These are phyloP conservation scores for Stegodyphus mimosarum DNA, from an alignment of 1,140 invertebrate species.

Conservation along the genomic window DNA sequence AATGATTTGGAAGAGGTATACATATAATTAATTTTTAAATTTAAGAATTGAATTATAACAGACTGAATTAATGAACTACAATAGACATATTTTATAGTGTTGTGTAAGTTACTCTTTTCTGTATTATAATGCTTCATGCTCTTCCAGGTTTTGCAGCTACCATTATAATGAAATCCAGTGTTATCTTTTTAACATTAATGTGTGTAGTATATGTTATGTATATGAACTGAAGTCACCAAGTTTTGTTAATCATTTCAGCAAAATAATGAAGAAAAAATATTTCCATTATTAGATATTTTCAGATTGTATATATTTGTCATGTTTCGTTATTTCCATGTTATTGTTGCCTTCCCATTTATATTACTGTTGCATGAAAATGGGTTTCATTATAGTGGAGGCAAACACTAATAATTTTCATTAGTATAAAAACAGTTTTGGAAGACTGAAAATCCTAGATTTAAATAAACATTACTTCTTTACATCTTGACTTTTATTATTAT, in stretches of 20 bases:
- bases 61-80: no score
- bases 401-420: slow-evolving; percentile 34
- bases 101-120: background rate
- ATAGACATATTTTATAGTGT: no score
- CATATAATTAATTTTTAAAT: no score
- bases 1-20: no score
- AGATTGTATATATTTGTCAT: slow-evolving; percentile 51
- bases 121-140: background rate
- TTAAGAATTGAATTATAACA: no score
- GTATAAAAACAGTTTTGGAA: slow-evolving; percentile 25
- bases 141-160: slow-evolving; percentile 33
- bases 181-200: background rate
- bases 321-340: slow-evolving; percentile 14
- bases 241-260: background rate
- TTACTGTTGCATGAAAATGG: slow-evolving; percentile 19
- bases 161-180: slow-evolving; percentile 45
- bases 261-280: background rate
- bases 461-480: slow-evolving; percentile 56
- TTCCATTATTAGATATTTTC: slow-evolving; percentile 19
- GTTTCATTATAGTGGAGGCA: slow-evolving; percentile 48
- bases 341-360: background rate
- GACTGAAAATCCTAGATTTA: slow-evolving; percentile 31
- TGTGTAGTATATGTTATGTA: slow-evolving; percentile 29
- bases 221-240: background rate
- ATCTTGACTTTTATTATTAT: background rate